Percentiles rank a stretch among this genome's conserved stretches.
Conservation (phyloP, 2,113 vertebrate species). For the Lycocorax pyrrhopterus region DNA sequence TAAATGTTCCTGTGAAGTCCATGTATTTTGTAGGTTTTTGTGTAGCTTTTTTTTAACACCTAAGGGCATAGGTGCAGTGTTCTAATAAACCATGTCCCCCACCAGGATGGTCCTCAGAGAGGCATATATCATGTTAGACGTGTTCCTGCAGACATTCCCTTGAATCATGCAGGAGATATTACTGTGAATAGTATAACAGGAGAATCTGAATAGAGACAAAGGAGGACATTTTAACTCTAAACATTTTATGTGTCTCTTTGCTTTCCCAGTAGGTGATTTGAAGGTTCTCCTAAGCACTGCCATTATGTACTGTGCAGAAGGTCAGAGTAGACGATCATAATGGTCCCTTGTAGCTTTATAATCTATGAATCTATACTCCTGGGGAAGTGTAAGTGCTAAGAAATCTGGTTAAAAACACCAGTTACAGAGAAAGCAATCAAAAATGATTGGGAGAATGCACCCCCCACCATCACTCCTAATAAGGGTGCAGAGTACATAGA, state of each 20-base stretch:
- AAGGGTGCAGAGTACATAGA: background rate
- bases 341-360: background rate
- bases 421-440: background rate
- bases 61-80: background rate
- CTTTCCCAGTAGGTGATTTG: background rate
- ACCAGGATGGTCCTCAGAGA: background rate
- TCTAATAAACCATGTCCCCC: background rate
- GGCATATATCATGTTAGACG: background rate
- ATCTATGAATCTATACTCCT: constrained; percentile 16
- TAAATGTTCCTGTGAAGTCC: background rate
- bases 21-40: background rate
- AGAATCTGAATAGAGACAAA: background rate
- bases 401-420: background rate
- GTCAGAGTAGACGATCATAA: background rate
- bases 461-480: background rate
- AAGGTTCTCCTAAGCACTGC: background rate
- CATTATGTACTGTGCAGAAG: background rate
- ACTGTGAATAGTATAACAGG: background rate
- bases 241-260: background rate
- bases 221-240: background rate
- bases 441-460: background rate
- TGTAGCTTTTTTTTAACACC: background rate
- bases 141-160: background rate
- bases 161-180: background rate
- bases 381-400: background rate